Evolutionary conservation across 2,888 invertebrate species (phyloP).

Genomic region (Euspilapteryx auroguttella): DNA sequence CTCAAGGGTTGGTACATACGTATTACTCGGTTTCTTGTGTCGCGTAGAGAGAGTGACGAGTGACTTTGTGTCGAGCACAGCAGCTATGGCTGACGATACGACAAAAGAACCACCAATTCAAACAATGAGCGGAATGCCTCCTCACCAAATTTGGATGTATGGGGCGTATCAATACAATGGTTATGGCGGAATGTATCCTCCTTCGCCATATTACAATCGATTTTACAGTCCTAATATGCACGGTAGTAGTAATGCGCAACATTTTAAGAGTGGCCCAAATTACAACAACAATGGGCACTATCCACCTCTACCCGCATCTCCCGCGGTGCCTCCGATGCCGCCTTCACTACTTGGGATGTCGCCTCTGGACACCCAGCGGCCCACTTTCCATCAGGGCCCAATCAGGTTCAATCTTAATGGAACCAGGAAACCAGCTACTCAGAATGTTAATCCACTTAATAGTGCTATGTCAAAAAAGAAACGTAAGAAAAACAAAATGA

Average conservation of each 20-base stretch:
- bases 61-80: no score
- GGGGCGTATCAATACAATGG: conserved; percentile 39
- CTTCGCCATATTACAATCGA: conserved; percentile 52
- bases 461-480: conserved; percentile 71
- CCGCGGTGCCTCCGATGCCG: conserved; percentile 25
- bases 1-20: no score
- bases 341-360: conserved; percentile 44
- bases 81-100: conserved; percentile 42
- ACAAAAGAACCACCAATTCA: conserved; percentile 47
- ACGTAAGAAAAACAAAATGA: conserved; percentile 71
- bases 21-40: no score
- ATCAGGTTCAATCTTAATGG: conserved; percentile 50
- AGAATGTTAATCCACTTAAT: conserved; percentile 37
- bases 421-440: conserved; percentile 30
- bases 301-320: conserved; percentile 25
- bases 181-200: conserved; percentile 43
- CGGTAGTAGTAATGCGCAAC: conserved; percentile 22
- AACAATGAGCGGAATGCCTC: conserved; percentile 43
- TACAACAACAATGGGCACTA: conserved; percentile 26
- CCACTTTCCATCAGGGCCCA: conserved; percentile 43
- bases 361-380: conserved; percentile 38
- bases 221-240: conserved; percentile 46
- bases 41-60: no score
- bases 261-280: conserved; percentile 16
- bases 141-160: conserved; percentile 47